Conservation (phyloP, 1,140 invertebrate species). For the Lithobius niger region DNA sequence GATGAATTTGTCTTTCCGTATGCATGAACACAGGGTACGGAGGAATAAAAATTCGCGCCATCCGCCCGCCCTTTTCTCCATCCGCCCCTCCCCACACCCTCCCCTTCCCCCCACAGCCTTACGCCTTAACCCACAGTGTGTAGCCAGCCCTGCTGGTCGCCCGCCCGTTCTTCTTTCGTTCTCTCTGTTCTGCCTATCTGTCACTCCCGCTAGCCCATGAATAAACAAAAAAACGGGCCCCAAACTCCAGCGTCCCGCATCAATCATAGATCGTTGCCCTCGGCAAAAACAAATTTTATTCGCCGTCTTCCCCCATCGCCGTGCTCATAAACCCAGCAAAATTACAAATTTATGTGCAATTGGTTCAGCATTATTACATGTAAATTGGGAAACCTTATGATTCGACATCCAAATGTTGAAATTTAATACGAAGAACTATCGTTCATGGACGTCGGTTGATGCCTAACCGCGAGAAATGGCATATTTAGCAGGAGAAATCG, state of each 20-base stretch:
- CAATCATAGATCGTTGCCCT: not conserved
- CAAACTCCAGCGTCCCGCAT: not conserved
- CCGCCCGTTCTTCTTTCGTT: not conserved
- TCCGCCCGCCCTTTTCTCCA: too few species aligned
- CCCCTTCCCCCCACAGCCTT: too few species aligned
- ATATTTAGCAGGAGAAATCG: too few species aligned
- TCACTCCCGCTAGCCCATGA: not conserved
- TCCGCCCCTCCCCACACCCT: too few species aligned
- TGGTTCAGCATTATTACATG: not conserved
- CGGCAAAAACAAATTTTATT: not conserved
- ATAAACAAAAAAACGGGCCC: too few species aligned
- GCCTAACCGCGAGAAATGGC: too few species aligned
- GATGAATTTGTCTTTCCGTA: not conserved
- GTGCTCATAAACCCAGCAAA: not conserved
- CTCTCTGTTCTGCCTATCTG: not conserved
- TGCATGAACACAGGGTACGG: not conserved
- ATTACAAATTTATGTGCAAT: not conserved
- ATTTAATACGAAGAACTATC: not conserved
- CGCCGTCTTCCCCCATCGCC: not conserved
- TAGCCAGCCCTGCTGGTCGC: not conserved
- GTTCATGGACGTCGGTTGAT: too few species aligned
- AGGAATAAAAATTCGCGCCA: not conserved
- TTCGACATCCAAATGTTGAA: not conserved
- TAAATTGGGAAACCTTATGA: not conserved
- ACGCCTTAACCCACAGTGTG: not conserved